Evolutionary conservation across 2,797 vertebrate genomes (phyloP), one percentile per base, ranked within the genome.

Genomic region (Sardinella longiceps): DNA sequence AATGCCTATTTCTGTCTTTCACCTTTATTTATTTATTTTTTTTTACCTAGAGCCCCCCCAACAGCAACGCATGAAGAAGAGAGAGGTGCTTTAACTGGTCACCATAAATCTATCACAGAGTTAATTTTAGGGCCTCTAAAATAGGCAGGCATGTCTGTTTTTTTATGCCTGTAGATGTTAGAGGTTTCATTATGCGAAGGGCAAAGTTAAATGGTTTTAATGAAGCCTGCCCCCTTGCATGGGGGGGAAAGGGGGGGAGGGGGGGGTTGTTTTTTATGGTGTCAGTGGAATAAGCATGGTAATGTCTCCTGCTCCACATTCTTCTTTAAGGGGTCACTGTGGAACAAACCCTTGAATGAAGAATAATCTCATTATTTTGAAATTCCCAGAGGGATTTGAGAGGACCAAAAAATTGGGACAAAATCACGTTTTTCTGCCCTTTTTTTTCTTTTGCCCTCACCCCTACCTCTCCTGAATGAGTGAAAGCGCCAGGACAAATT

Each of bases 31-130:
- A n/a, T n/a, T n/a, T n/a, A n/a, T n/a, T n/a, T 60, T 60, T 25
- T 25, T 60, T 25, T 25, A 5, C 25, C 20, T n/a, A n/a, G n/a
- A 23, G 15, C 58, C n/a, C 58, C 33, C 63, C 4, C 30, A 14
- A 70, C 33, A 33, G 12, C 30, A 74, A 88, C 63, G 87, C 88
- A 5, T 12, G 85, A 86, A 87, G 51, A 53, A 53, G 51, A 53
- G 88, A 90, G 83, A 88, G 83, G 87, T 85, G 88, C 87, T 87
- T 89, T 91, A 87, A 91, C 84, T 84, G 82, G 53, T 82, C 85
- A 90, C 85, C 87, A 84, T 93, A 92, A 93, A 93, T 92, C 88
- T 89, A 81, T 93, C 88, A 87, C 84, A 83, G 51, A 85, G 84
- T 86, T 88, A 77, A 86, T 51, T 92, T 91, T 90, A 88, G 83